Evolutionary conservation across 2,888 invertebrate genomes (phyloP).

Genomic region (Branchellion lobata): DNA sequence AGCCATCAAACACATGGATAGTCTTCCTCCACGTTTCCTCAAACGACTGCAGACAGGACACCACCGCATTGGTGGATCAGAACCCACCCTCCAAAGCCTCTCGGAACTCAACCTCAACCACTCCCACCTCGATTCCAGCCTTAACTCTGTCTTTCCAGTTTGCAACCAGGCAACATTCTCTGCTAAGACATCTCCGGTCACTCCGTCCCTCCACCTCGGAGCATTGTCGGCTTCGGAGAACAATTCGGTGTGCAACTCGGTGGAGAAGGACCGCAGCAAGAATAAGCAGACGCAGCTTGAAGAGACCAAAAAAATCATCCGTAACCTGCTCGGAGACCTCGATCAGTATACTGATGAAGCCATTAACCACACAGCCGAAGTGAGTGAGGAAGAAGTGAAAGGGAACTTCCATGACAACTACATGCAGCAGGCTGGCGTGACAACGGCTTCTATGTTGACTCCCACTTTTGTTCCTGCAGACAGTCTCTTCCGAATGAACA

Average conservation of each 20-base stretch:
- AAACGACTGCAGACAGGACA: conserved; percentile 48
- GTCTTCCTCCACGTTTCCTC: conserved; percentile 52
- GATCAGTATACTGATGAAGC: conserved; percentile 50
- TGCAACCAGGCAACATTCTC: neutral
- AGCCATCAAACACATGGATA: conserved; percentile 53
- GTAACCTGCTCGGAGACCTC: conserved; percentile 49
- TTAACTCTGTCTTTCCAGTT: conserved; percentile 9
- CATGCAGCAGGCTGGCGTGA: neutral
- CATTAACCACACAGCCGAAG: neutral
- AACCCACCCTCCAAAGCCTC: conserved; percentile 37
- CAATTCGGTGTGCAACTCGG: neutral
- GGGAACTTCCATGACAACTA: neutral
- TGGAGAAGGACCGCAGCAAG: conserved; percentile 49
- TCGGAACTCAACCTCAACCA: conserved; percentile 33
- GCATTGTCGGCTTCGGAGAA: conserved; percentile 1
- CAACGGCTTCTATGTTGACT: conserved; percentile 8
- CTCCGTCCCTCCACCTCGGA: conserved; percentile 33
- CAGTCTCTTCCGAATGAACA: conserved; percentile 16
- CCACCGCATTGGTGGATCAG: conserved; percentile 41
- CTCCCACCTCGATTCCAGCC: neutral
- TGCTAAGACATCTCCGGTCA: conserved; percentile 10
- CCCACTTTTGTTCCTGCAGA: neutral
- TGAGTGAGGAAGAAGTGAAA: neutral
- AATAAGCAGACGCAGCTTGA: conserved; percentile 42
- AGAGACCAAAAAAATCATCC: conserved; percentile 49